Percentiles rank a stretch among this genome's conserved stretches.
Conservation (phyloP, 2,113 vertebrate species). For the Anolis carolinensis region DNA sequence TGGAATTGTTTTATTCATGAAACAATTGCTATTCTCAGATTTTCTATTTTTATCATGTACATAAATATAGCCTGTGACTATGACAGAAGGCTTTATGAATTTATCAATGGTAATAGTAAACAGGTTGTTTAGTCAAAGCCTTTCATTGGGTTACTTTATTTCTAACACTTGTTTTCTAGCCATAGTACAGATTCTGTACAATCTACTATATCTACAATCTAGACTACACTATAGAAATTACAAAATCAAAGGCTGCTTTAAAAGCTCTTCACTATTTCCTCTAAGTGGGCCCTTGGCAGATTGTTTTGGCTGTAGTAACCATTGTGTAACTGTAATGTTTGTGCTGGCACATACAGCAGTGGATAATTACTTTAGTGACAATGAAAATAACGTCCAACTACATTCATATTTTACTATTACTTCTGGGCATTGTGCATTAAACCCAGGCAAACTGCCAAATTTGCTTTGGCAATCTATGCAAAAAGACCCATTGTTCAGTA, state of each 20-base stretch:
- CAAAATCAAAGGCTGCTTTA: background rate
- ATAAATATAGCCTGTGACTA: background rate
- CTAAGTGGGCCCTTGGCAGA: slow-evolving; percentile 2
- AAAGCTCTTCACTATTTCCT: background rate
- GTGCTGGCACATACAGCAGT: background rate
- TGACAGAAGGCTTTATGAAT: background rate
- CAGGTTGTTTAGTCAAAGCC: background rate
- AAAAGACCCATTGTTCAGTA: background rate
- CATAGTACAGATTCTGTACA: background rate
- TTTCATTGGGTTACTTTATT: background rate
- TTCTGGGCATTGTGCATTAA: background rate
- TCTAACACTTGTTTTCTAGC: background rate
- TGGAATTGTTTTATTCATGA: background rate
- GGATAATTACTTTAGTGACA: background rate
- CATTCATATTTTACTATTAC: background rate
- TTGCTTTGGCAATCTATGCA: background rate
- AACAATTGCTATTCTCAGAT: background rate
- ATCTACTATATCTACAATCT: no score
- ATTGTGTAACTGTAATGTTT: background rate
- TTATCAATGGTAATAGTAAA: background rate
- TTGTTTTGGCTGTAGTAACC: background rate
- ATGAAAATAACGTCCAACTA: background rate
- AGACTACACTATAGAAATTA: background rate
- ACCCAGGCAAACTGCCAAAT: background rate
- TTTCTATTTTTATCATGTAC: background rate